A percentile compares a stretch with the other conserved stretches of the same genome.
Conservation (phyloP, 2,888 invertebrate genomes). For the Carpatolechia fugitivella region DNA sequence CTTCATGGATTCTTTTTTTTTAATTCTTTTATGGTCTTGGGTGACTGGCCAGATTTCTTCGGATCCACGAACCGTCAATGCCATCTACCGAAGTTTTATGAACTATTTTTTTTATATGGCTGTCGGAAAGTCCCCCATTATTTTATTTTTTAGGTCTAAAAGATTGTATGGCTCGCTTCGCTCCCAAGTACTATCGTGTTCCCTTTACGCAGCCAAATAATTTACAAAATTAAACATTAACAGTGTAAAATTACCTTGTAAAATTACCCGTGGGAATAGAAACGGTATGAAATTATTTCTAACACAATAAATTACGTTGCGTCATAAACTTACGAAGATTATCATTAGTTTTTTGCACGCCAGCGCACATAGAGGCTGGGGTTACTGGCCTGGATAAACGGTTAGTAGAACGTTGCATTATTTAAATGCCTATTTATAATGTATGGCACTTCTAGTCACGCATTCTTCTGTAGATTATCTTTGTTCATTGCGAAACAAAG, state of each 20-base stretch:
- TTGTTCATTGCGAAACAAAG: neutral
- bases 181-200: no score
- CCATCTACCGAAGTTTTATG: no score
- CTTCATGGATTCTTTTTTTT: no score
- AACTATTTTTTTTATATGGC: no score
- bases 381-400: neutral
- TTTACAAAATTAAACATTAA: neutral
- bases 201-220: neutral
- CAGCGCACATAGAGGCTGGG: conserved; percentile 5
- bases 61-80: no score
- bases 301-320: neutral
- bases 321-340: neutral
- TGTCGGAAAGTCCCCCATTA: no score
- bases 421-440: neutral
- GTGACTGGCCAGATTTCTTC: no score
- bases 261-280: conserved; percentile 25
- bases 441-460: neutral
- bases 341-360: neutral
- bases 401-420: neutral
- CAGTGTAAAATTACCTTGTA: neutral
- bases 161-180: no score
- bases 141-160: no score
- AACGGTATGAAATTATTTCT: conserved; percentile 17
- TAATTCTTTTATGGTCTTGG: no score
- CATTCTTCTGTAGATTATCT: neutral